Evolutionary conservation across 2,888 invertebrate species (phyloP).

Genomic region (Habrosyne pyritoides): DNA sequence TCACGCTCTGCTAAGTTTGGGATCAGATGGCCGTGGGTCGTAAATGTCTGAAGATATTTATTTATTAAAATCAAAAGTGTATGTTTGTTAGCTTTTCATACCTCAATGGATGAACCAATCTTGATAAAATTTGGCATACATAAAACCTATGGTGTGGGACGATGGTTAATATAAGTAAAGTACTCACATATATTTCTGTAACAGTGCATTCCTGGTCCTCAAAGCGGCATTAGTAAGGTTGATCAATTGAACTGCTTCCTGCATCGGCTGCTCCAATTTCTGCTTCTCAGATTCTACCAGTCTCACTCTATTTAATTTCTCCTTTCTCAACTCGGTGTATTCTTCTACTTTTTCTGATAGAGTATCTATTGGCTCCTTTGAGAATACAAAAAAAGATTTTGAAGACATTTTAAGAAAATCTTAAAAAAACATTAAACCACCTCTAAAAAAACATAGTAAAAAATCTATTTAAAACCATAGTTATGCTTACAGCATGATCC

Average conservation of each 20-base stretch:
- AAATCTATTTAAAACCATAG: not conserved
- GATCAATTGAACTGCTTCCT: conserved; percentile 90
- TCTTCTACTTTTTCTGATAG: conserved; percentile 89
- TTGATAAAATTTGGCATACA: no score
- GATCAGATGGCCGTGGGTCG: no score
- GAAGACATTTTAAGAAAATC: not conserved
- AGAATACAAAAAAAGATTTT: not conserved
- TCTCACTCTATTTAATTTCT: conserved; percentile 93
- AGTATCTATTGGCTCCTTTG: conserved; percentile 89
- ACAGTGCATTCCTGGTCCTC: conserved; percentile 87
- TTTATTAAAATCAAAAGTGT: no score
- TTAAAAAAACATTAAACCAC: no score
- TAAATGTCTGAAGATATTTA: no score
- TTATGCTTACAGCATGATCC: no score
- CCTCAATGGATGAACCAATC: no score
- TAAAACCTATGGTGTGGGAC: no score
- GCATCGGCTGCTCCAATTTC: conserved; percentile 90
- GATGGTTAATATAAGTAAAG: no score
- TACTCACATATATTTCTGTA: conserved; percentile 88
- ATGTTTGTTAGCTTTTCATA: no score
- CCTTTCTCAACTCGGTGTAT: conserved; percentile 88
- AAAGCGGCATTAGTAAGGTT: conserved; percentile 90
- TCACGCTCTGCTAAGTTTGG: no score
- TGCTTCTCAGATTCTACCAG: conserved; percentile 90
- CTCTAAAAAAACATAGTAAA: not conserved